A percentile compares a stretch with the other conserved stretches of the same genome.
Conservation (phyloP, 2,113 vertebrate genomes). For the Grallaria varia region DNA sequence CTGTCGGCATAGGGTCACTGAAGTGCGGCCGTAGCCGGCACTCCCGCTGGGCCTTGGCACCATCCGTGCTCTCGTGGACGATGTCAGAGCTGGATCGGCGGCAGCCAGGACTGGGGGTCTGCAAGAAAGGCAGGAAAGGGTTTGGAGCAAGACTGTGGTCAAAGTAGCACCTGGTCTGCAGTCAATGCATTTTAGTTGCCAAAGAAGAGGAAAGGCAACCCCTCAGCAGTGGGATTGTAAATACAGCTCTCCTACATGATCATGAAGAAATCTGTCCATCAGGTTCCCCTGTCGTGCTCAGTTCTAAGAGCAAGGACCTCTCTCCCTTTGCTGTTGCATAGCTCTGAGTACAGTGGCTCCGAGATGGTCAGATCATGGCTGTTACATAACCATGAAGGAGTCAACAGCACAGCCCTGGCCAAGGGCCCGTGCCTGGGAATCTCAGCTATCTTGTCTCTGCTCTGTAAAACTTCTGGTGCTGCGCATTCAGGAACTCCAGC, state of each 20-base stretch:
- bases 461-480: neutral
- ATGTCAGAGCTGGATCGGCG: slow-evolving; percentile 86
- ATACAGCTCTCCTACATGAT: neutral
- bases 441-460: neutral
- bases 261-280: neutral
- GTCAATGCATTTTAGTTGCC: neutral
- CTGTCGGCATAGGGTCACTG: slow-evolving; percentile 86
- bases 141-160: neutral
- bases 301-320: neutral
- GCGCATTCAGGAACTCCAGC: neutral
- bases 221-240: neutral
- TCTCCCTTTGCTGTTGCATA: neutral
- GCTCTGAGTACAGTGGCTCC: neutral
- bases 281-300: neutral
- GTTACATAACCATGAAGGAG: neutral
- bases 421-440: neutral
- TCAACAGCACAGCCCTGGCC: neutral
- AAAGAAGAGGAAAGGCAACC: neutral
- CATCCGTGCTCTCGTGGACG: slow-evolving; percentile 79
- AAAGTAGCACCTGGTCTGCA: neutral
- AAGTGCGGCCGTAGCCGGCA: slow-evolving; percentile 86
- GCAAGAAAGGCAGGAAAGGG: slow-evolving; percentile 4
- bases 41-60: slow-evolving; percentile 83
- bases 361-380: accelerated
- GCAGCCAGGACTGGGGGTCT: slow-evolving; percentile 75